Base-by-base conservation (phyloP, 2,888 invertebrate genomes). In the Glaucopsyche alexis region DNA sequence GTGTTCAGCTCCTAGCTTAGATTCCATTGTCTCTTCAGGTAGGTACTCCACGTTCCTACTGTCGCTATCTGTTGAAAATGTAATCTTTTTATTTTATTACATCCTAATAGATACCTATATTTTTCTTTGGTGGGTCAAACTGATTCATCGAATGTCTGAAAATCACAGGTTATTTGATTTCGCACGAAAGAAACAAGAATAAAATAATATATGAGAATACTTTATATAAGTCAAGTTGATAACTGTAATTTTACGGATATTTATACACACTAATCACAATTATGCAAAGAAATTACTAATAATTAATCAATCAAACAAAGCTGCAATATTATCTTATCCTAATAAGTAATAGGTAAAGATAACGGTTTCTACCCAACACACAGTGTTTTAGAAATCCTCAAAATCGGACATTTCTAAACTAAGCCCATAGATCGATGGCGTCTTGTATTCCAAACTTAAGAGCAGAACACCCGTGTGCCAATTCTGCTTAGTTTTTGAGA, bases 201-300 rank as follows among this genome's bases (percentile, higher is more conserved):
- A 29, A 29, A 29, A 29, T 29, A 29, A 29, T 29, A 29, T 29
- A 29, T 29, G 29, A 29, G 1, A 29, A 29, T 0, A 29, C 29
- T 29, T 29, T 29, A 29, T 79, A 77, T 71, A 81, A 76, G 1
- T 47, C 1, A 19, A 55, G 9, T 11, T 55, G 1, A 19, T 55
- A 9, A 52, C 3, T 6, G 52, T 16, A 50, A 50, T 52, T 52
- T 19, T 19, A 29, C 29, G 16, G 7, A 52, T 4, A 52, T 55
- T 29, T 7, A 9, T 11, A 11, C 16, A 5, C 9, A 8, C 5
- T 52, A 19, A 19, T 55, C 11, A 55, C 11, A 19, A 11, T 55
- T 9, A 29, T 55, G 19, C 19, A 11, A 19, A 9, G 19, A 19
- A 55, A 11, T 11, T 11, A 11, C 1, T 4, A 55, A 19, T 55